Percentiles rank a stretch among this genome's conserved stretches.
Evolutionary conservation across 2,888 invertebrate genomes (phyloP).

Genomic region (Scaptomyza polygonia): DNA sequence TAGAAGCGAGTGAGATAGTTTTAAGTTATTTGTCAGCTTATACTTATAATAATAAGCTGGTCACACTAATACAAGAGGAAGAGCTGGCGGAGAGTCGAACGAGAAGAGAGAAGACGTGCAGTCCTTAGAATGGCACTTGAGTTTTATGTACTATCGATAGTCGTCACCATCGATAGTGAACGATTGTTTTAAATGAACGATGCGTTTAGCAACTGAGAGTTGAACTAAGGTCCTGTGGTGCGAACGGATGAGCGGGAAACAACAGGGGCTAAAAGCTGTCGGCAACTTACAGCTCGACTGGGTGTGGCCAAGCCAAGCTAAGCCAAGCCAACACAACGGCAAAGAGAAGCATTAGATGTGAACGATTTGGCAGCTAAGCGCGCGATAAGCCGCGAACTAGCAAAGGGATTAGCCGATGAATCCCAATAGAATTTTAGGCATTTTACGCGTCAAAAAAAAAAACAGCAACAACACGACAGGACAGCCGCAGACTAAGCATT

Average conservation of each 20-base stretch:
- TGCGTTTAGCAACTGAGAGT: conserved; percentile 10
- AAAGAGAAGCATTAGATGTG: conserved; percentile 34
- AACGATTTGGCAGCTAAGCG: conserved; percentile 61
- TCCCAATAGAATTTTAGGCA: conserved; percentile 32
- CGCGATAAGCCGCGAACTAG: conserved; percentile 52
- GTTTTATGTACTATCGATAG: no score
- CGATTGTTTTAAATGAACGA: no score
- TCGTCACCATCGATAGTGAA: no score
- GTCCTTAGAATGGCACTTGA: no score
- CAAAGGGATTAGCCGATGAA: conserved; percentile 47
- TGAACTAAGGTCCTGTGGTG: neutral
- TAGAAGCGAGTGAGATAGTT: no score
- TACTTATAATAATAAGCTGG: no score
- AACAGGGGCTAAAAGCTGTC: conserved; percentile 1
- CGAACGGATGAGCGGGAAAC: no score
- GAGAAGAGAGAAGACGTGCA: no score
- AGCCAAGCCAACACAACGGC: neutral
- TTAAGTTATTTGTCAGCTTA: no score
- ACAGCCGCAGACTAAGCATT: neutral
- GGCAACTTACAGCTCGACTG: no score
- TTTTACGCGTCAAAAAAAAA: neutral
- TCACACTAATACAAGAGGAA: no score
- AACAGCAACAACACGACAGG: neutral
- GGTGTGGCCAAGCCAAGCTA: conserved; percentile 20
- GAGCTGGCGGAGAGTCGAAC: no score